Conservation (phyloP, 2,888 invertebrate genomes). For the Automeris io region DNA sequence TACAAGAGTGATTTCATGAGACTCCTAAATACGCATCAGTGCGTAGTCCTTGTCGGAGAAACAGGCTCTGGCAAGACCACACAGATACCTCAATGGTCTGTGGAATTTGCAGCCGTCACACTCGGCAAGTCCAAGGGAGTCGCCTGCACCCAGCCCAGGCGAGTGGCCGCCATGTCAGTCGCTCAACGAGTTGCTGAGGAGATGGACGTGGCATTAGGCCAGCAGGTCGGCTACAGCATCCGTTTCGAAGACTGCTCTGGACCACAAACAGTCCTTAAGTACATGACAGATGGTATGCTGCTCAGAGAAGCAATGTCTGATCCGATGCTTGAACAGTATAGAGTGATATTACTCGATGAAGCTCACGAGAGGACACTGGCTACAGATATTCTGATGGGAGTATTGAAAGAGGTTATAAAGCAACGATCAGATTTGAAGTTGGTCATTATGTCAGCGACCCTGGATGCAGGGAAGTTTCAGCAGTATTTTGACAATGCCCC, state of each 20-base stretch:
- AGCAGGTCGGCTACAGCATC: constrained; percentile 81
- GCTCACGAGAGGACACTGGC: constrained; percentile 99
- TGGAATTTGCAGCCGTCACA: constrained; percentile 57
- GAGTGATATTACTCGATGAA: constrained; percentile 97
- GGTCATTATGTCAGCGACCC: constrained; percentile 99
- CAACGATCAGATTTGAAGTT: constrained; percentile 95
- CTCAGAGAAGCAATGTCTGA: constrained; percentile 99
- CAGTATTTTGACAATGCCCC: constrained; percentile 99
- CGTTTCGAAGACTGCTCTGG: constrained; percentile 99
- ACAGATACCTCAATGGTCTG: constrained; percentile 91
- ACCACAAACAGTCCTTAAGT: constrained; percentile 94
- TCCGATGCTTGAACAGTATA: constrained; percentile 97
- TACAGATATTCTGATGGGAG: constrained; percentile 99
- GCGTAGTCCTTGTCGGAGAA: constrained; percentile 97
- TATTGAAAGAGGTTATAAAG: constrained; percentile 96
- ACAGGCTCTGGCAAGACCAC: constrained; percentile 99
- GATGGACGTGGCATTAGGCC: constrained; percentile 96
- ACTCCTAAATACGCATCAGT: constrained; percentile 93
- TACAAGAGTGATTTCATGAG: constrained; percentile 98
- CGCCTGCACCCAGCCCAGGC: constrained; percentile 96
- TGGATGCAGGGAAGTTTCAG: constrained; percentile 99
- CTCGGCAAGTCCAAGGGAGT: constrained; percentile 76
- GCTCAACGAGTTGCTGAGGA: constrained; percentile 99
- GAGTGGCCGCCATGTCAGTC: constrained; percentile 99
- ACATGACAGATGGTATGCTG: constrained; percentile 99